These are phyloP conservation scores for Platyrinchus mystaceus DNA, from an alignment of 2,797 vertebrate genomes.

Conservation along the genomic window DNA sequence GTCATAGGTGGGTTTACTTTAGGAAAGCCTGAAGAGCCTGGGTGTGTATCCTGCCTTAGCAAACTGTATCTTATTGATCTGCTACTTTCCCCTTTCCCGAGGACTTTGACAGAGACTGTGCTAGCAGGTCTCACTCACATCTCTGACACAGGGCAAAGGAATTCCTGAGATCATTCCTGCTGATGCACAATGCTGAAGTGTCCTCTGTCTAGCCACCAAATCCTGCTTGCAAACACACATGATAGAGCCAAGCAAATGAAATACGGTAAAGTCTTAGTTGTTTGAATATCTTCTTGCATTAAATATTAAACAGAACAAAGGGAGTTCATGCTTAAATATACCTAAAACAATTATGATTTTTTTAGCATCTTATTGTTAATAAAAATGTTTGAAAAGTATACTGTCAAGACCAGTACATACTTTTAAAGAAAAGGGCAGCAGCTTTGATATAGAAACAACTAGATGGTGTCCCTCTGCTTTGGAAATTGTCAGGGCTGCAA, in stretches of 20 bases:
- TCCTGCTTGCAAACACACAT: background rate
- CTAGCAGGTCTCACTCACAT: background rate
- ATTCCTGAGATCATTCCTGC: background rate
- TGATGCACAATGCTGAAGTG: background rate
- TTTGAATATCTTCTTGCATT: background rate
- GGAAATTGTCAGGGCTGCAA: slow-evolving; percentile 15
- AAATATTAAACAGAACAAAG: background rate
- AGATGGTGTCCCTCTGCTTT: slow-evolving; percentile 62
- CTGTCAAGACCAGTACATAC: background rate
- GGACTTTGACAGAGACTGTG: background rate
- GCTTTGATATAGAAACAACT: slow-evolving; percentile 35
- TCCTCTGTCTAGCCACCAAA: background rate
- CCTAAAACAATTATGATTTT: background rate
- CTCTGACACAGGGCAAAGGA: background rate
- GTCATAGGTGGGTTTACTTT: background rate
- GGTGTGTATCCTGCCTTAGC: background rate
- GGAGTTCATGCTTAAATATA: background rate
- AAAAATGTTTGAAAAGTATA: background rate
- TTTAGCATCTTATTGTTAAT: background rate
- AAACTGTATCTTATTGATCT: background rate
- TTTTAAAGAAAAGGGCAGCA: background rate
- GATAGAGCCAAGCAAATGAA: background rate
- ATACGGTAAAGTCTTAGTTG: background rate
- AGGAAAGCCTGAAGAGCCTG: background rate
- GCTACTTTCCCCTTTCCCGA: background rate